Evolutionary conservation across 2,888 invertebrate genomes (phyloP).

Genomic region (Drosophila birchii): DNA sequence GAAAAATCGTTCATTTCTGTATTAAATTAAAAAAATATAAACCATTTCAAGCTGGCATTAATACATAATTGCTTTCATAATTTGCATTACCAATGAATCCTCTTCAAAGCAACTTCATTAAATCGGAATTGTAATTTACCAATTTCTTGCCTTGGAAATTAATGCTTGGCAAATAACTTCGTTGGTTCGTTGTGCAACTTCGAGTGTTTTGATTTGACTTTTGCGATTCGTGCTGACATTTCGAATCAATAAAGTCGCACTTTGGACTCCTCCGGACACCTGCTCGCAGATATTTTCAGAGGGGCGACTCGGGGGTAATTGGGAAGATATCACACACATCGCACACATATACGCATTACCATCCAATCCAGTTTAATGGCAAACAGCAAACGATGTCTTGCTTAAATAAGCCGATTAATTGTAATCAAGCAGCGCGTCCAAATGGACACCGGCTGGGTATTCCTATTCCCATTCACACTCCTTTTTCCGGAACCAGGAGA

Average conservation of each 20-base stretch:
- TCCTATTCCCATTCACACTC: slow-evolving; percentile 16
- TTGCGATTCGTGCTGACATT: slow-evolving; percentile 57
- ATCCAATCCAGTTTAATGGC: slow-evolving; percentile 46
- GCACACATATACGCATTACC: slow-evolving; percentile 30
- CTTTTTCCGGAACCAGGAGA: slow-evolving; percentile 11
- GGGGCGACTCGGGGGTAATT: neutral
- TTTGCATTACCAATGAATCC: neutral
- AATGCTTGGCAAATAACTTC: slow-evolving; percentile 11
- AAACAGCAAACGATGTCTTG: slow-evolving; percentile 55
- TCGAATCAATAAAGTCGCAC: slow-evolving; percentile 68
- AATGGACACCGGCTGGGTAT: slow-evolving; percentile 40
- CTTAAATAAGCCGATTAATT: slow-evolving; percentile 78
- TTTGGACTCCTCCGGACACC: slow-evolving; percentile 46
- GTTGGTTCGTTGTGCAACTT: slow-evolving; percentile 18
- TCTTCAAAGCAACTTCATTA: slow-evolving; percentile 11
- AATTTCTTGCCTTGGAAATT: slow-evolving; percentile 1
- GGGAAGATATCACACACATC: slow-evolving; percentile 21
- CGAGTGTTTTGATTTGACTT: slow-evolving; percentile 20
- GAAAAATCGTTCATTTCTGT: too few species aligned
- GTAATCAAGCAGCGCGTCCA: slow-evolving; percentile 72
- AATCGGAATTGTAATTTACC: neutral
- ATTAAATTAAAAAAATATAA: neutral
- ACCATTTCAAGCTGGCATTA: neutral
- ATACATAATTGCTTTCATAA: neutral
- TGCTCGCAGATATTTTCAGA: neutral